These are phyloP conservation scores for Eptesicus fuscus DNA, from an alignment of 2,113 vertebrate species.

Conservation along the genomic window DNA sequence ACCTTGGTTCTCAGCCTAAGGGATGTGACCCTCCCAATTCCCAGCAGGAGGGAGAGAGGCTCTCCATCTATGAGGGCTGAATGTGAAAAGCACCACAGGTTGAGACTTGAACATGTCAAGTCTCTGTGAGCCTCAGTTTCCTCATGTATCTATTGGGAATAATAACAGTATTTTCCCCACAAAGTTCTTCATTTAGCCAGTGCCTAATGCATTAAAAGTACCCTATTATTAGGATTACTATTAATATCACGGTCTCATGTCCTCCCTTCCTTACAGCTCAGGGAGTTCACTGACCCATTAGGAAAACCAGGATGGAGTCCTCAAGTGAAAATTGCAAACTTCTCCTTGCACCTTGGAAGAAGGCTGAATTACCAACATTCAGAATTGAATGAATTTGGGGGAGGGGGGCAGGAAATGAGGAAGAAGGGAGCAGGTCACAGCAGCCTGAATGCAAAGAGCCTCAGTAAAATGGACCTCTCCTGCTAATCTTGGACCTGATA, in stretches of 20 bases:
- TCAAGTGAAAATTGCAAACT: not conserved
- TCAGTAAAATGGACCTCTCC: not conserved
- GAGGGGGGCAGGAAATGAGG: not conserved
- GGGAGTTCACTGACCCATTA: constrained; percentile 20
- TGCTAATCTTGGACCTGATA: not conserved
- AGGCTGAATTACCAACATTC: constrained; percentile 11
- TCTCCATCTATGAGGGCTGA: not conserved
- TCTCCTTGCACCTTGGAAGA: constrained; percentile 23
- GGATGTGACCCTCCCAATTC: not conserved
- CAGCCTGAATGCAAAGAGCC: not conserved
- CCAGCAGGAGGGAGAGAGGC: not conserved
- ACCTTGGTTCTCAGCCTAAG: not conserved
- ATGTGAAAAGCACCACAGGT: not conserved
- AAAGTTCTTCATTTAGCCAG: constrained; percentile 34
- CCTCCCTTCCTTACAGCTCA: not conserved
- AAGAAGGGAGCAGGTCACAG: not conserved
- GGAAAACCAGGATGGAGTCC: constrained; percentile 3
- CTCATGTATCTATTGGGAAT: not conserved
- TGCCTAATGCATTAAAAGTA: not conserved
- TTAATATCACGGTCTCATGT: not conserved
- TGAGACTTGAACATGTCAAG: not conserved
- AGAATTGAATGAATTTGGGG: not conserved
- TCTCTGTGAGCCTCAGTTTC: constrained; percentile 24
- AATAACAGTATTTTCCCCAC: not conserved
- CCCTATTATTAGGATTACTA: not conserved